Evolutionary conservation across 1,140 invertebrate genomes (phyloP).

Genomic region (Cherax destructor): DNA sequence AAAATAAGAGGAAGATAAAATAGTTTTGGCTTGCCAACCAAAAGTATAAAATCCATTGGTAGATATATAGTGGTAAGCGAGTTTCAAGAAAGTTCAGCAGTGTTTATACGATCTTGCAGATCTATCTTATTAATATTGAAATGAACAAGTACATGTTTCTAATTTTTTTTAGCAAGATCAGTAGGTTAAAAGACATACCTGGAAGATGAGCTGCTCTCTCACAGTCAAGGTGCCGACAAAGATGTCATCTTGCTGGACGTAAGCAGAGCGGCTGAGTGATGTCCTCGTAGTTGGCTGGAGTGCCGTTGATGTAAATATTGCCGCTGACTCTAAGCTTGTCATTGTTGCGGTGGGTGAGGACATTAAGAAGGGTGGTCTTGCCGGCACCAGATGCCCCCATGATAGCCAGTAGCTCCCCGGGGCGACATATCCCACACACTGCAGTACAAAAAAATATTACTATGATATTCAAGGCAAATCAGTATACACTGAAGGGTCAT

Average conservation of each 20-base stretch:
- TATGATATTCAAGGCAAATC: neutral
- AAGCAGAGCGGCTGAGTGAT: conserved; percentile 89
- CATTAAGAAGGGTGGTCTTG: conserved; percentile 95
- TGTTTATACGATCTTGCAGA: too few species aligned
- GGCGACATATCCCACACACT: conserved; percentile 91
- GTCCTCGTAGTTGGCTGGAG: conserved; percentile 76
- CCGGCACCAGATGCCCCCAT: conserved; percentile 97
- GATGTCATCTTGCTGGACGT: conserved; percentile 97
- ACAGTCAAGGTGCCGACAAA: conserved; percentile 95
- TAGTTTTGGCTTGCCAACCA: too few species aligned
- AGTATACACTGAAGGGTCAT: too few species aligned
- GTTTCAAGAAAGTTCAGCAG: too few species aligned
- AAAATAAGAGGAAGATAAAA: too few species aligned
- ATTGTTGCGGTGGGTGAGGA: conserved; percentile 87
- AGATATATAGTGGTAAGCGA: too few species aligned
- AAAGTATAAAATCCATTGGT: too few species aligned
- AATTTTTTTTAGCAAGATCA: too few species aligned
- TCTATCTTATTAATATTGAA: too few species aligned
- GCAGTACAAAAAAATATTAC: neutral
- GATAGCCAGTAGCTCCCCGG: conserved; percentile 92
- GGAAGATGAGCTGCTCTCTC: conserved; percentile 91
- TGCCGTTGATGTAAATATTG: conserved; percentile 72
- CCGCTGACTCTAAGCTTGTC: conserved; percentile 73
- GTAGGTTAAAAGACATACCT: conserved; percentile 78
- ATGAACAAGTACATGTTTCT: too few species aligned